phyloP scores from a whole-genome alignment of 1,140 invertebrate species.

The Maconellicoccus hirsutus region DNA sequence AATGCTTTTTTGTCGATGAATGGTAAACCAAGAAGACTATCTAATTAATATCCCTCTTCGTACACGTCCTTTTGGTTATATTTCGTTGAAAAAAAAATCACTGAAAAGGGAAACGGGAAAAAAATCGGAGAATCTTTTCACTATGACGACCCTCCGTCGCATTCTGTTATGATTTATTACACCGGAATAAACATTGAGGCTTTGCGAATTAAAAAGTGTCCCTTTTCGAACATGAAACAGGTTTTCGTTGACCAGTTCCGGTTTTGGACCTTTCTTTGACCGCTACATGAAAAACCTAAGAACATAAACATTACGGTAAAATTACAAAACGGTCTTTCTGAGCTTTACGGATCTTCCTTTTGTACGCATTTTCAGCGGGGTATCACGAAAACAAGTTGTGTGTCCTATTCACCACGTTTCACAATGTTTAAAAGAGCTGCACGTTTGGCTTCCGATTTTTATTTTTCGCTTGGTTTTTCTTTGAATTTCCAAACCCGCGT shows the following conservation, averaged over 20 bases:
- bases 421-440: background rate
- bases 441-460: slow-evolving; percentile 9
- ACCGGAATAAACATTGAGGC: slow-evolving; percentile 21
- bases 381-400: slow-evolving; percentile 12
- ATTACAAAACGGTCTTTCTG: slow-evolving; percentile 18
- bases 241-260: slow-evolving; percentile 21
- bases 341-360: slow-evolving; percentile 1
- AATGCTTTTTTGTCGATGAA: background rate
- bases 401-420: background rate
- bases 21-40: slow-evolving; percentile 14
- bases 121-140: background rate
- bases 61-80: background rate
- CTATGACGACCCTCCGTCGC: background rate
- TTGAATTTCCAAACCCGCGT: background rate
- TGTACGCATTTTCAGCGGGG: slow-evolving; percentile 12
- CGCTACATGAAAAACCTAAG: slow-evolving; percentile 1
- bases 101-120: background rate
- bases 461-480: slow-evolving; percentile 1
- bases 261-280: slow-evolving; percentile 11
- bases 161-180: slow-evolving; percentile 22
- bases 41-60: slow-evolving; percentile 17
- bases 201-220: slow-evolving; percentile 12
- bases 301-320: slow-evolving; percentile 20
- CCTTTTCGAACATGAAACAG: slow-evolving; percentile 10
- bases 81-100: background rate